Evolutionary conservation across 1,140 invertebrate genomes (phyloP).

Genomic region (Macrocentrus cingulum): DNA sequence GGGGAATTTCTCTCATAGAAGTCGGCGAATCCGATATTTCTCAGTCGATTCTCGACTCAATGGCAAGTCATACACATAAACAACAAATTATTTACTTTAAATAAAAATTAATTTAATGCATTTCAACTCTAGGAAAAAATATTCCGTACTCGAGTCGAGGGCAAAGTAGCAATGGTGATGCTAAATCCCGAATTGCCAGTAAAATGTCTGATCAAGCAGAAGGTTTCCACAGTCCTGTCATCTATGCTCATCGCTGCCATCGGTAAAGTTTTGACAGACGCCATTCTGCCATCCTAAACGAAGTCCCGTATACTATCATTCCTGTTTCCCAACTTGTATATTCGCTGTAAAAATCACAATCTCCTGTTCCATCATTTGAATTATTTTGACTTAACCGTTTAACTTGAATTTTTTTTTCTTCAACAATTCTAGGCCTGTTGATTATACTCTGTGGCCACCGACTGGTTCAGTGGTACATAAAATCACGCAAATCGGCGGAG

Average conservation of each 20-base stretch:
- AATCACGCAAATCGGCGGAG: conserved; percentile 47
- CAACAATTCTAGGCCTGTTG: conserved; percentile 40
- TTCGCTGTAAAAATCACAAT: too few relatives aligned
- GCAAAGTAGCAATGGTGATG: conserved; percentile 61
- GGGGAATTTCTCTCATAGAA: conserved; percentile 66
- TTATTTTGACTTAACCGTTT: neutral
- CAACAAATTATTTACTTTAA: neutral
- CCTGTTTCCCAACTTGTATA: neutral
- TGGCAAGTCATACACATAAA: conserved; percentile 41
- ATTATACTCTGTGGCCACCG: conserved; percentile 48
- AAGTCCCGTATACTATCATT: conserved; percentile 15
- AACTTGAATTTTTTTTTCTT: conserved; percentile 1
- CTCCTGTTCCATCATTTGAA: too few relatives aligned
- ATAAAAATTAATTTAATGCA: too few relatives aligned
- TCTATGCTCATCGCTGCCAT: conserved; percentile 59
- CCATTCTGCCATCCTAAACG: conserved; percentile 34
- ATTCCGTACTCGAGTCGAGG: conserved; percentile 55
- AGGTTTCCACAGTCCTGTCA: conserved; percentile 64
- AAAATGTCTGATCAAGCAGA: conserved; percentile 66
- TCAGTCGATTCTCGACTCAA: conserved; percentile 42
- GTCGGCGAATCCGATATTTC: conserved; percentile 44
- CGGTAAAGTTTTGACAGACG: conserved; percentile 52
- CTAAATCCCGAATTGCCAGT: conserved; percentile 68
- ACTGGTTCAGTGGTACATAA: conserved; percentile 45
- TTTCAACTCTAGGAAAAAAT: conserved; percentile 58